Conservation (phyloP, 2,113 vertebrate genomes). For the Rafetus swinhoei region DNA sequence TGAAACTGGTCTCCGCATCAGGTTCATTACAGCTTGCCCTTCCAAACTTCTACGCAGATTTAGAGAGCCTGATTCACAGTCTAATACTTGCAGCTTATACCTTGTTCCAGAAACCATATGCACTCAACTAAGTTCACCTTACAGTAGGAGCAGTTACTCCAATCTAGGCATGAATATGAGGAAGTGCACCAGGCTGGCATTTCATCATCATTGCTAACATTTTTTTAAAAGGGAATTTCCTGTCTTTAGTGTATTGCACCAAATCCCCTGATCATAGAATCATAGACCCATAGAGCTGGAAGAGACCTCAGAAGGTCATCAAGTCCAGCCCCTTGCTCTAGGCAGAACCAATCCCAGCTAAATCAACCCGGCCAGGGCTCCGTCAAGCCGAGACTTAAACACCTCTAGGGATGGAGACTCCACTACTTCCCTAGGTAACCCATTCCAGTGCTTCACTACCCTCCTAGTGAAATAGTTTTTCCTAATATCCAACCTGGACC, state of each 20-base stretch:
- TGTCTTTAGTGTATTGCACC: background rate
- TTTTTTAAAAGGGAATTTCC: conserved; percentile 28
- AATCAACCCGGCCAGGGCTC: too few relatives aligned
- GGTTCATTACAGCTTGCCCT: accelerated
- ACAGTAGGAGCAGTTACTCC: background rate
- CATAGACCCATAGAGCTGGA: too few relatives aligned
- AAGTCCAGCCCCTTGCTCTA: too few relatives aligned
- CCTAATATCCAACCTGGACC: too few relatives aligned
- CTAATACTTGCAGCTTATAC: conserved; percentile 3
- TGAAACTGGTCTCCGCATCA: background rate
- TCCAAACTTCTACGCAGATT: background rate
- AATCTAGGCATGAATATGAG: background rate
- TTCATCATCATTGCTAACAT: background rate
- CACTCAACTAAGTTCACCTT: background rate
- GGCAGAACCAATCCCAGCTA: too few relatives aligned
- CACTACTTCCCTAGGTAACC: too few relatives aligned
- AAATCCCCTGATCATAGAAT: background rate
- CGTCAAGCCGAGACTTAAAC: too few relatives aligned
- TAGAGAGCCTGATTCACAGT: conserved; percentile 14
- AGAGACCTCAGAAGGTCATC: too few relatives aligned
- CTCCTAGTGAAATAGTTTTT: too few relatives aligned
- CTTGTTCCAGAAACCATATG: conserved; percentile 15
- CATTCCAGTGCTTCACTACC: too few relatives aligned
- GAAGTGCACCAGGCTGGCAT: background rate
- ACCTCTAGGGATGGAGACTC: too few relatives aligned